Evolutionary conservation across 1,140 invertebrate genomes (phyloP).

Genomic region (Drosophila mauritiana): DNA sequence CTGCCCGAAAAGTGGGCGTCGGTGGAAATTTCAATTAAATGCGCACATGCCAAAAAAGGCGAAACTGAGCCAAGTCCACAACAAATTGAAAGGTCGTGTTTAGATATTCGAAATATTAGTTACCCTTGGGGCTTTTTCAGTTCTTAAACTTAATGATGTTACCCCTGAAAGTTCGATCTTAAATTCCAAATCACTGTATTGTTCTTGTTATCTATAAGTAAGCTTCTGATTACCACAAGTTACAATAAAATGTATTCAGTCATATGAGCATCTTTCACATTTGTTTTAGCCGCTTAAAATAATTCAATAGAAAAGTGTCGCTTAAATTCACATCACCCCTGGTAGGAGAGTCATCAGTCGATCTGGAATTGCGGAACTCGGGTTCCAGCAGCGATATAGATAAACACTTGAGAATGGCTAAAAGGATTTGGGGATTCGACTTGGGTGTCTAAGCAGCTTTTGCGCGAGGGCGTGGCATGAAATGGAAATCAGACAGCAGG

Average conservation of each 20-base stretch:
- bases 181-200: too few species aligned
- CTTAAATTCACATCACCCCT: slow-evolving; percentile 42
- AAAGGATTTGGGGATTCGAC: slow-evolving; percentile 63
- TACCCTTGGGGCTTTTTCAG: slow-evolving; percentile 4
- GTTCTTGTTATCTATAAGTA: neutral
- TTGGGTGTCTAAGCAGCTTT: slow-evolving; percentile 52
- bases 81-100: slow-evolving; percentile 27
- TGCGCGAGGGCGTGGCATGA: slow-evolving; percentile 52
- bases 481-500: slow-evolving; percentile 66
- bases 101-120: neutral
- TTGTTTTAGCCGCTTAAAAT: neutral
- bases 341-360: slow-evolving; percentile 11
- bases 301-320: neutral
- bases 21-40: slow-evolving; percentile 80
- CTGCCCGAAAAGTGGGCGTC: slow-evolving; percentile 51
- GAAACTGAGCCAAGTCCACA: slow-evolving; percentile 20
- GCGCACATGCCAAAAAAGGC: slow-evolving; percentile 74
- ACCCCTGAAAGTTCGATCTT: neutral
- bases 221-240: neutral
- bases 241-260: neutral
- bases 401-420: slow-evolving; percentile 75
- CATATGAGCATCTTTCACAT: neutral
- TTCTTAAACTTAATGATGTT: too few species aligned
- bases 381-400: slow-evolving; percentile 68
- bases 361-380: slow-evolving; percentile 11